Evolutionary conservation across 1,140 invertebrate genomes (phyloP).

Genomic region (Aradophagus sp.): DNA sequence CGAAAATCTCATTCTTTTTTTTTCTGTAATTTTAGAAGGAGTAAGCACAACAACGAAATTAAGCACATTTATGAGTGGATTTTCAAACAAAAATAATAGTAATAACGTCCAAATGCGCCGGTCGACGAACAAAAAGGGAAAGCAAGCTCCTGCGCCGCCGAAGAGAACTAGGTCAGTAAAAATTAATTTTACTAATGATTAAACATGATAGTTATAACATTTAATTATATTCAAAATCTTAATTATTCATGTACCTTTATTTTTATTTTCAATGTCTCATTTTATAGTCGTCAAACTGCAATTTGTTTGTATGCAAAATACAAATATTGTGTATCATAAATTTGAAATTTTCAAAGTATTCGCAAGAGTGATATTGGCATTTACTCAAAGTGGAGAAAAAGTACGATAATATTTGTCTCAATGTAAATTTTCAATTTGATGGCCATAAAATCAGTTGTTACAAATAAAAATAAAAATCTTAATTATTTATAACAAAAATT

Average conservation of each 20-base stretch:
- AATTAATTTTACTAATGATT: slow-evolving; percentile 6
- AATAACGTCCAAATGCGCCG: slow-evolving; percentile 87
- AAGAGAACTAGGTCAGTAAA: slow-evolving; percentile 89
- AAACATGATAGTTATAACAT: neutral
- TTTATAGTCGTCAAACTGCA: too few relatives aligned
- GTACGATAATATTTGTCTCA: too few relatives aligned
- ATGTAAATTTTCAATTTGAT: too few relatives aligned
- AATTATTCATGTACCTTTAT: slow-evolving; percentile 24
- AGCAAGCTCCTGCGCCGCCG: slow-evolving; percentile 94
- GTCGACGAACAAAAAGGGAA: slow-evolving; percentile 90
- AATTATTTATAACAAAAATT: too few relatives aligned
- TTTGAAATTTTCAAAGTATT: too few relatives aligned
- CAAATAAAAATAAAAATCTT: too few relatives aligned
- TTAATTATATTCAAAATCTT: neutral
- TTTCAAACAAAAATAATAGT: slow-evolving; percentile 76
- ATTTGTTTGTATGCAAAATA: too few relatives aligned
- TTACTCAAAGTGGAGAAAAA: too few relatives aligned
- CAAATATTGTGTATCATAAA: too few relatives aligned
- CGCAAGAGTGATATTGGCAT: too few relatives aligned
- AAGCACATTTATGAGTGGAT: slow-evolving; percentile 80
- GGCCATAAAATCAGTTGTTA: too few relatives aligned
- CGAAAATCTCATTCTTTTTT: slow-evolving; percentile 3
- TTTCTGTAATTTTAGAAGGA: slow-evolving; percentile 70
- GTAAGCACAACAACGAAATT: slow-evolving; percentile 78
- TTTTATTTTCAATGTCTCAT: slow-evolving; percentile 11